Evolutionary conservation across 2,888 invertebrate species (phyloP).

Genomic region (Conomelus anceps): DNA sequence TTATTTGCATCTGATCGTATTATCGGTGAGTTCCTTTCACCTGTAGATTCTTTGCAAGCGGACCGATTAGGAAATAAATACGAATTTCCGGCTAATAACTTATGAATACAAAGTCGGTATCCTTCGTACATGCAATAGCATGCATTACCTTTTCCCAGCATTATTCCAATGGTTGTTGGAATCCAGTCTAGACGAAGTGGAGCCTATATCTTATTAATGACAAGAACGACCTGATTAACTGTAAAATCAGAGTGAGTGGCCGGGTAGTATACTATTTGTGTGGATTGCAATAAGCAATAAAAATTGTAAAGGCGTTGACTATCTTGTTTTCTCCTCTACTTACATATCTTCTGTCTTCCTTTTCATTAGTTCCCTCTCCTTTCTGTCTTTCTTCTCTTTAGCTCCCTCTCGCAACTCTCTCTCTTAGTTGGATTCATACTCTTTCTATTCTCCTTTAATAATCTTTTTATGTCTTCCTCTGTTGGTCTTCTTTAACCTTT

Average conservation of each 20-base stretch:
- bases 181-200: background rate
- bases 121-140: background rate
- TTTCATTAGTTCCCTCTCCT: too few relatives aligned
- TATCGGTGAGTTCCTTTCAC: background rate
- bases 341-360: too few relatives aligned
- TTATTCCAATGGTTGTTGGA: background rate
- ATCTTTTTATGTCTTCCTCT: too few relatives aligned
- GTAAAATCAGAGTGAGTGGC: background rate
- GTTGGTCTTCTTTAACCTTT: too few relatives aligned
- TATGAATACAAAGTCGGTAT: background rate
- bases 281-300: background rate
- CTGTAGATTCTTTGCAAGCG: background rate
- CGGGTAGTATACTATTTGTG: background rate
- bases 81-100: background rate
- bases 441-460: too few relatives aligned
- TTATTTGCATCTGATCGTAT: background rate
- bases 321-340: too few relatives aligned
- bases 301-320: background rate
- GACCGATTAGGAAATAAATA: background rate
- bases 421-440: too few relatives aligned
- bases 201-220: background rate
- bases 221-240: background rate
- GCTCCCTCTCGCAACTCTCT: too few relatives aligned
- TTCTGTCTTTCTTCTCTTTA: too few relatives aligned
- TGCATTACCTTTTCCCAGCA: background rate